Evolutionary conservation across 2,113 vertebrate species (phyloP).

Genomic region (Sprattus sprattus): DNA sequence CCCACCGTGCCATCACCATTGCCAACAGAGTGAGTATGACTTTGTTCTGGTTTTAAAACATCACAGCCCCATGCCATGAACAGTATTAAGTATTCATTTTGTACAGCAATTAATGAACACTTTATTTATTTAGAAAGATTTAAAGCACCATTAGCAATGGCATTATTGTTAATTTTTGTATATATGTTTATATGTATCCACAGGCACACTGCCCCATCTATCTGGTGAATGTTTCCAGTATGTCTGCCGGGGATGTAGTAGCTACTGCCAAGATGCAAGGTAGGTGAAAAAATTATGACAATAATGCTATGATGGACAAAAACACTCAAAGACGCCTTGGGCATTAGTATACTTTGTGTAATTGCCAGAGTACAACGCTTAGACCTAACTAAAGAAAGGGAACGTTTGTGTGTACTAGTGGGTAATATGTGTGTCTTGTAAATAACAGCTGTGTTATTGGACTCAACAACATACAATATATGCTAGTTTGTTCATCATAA

Average conservation of each 20-base stretch:
- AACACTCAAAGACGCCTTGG: neutral
- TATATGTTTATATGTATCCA: neutral
- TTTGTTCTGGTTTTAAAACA: neutral
- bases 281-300: constrained; percentile 52
- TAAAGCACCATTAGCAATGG: too few relatives aligned
- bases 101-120: neutral
- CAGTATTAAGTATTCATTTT: neutral
- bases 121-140: too few relatives aligned
- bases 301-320: neutral
- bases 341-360: neutral
- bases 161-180: neutral
- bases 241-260: constrained; percentile 89
- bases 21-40: constrained; percentile 86
- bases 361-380: neutral
- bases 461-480: neutral
- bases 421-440: neutral
- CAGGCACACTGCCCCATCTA: constrained; percentile 93
- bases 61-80: neutral
- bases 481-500: neutral
- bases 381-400: too few relatives aligned
- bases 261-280: constrained; percentile 95
- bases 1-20: constrained; percentile 91
- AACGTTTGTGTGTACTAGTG: neutral
- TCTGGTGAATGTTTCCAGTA: constrained; percentile 92
- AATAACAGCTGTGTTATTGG: neutral